phyloP scores from a whole-genome alignment of 2,888 invertebrate species.

The Macroteleia sp. region DNA sequence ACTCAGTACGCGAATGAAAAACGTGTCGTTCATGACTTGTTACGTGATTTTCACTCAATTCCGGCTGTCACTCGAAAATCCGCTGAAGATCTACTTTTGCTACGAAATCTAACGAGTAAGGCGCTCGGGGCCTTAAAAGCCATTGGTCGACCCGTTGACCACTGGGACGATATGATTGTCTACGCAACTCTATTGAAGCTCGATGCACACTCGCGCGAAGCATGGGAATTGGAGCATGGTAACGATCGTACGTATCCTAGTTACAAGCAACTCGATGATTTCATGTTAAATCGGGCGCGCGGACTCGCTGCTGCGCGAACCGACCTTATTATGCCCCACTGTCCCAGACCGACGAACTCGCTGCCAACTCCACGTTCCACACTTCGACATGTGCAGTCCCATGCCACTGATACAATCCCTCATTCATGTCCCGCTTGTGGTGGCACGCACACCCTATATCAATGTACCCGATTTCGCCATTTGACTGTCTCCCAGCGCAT shows the following conservation, averaged over 20 bases:
- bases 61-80: not conserved
- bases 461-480: not conserved
- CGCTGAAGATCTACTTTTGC: not conserved
- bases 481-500: not conserved
- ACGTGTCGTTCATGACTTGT: not conserved
- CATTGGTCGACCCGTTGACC: not conserved
- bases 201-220: not conserved
- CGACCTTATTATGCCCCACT: not conserved
- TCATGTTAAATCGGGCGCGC: not conserved
- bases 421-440: not conserved
- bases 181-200: not conserved
- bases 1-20: not conserved
- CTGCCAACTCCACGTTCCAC: too few species aligned
- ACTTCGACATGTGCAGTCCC: too few species aligned
- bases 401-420: not conserved
- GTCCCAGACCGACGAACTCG: not conserved
- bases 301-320: not conserved
- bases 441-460: not conserved
- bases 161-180: not conserved
- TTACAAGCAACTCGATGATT: not conserved
- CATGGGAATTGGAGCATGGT: not conserved
- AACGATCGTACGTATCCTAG: not conserved
- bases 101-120: not conserved
- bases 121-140: not conserved
- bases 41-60: not conserved